phyloP scores from a whole-genome alignment of 2,797 vertebrate genomes.

The Semaprochilodus insignis region DNA sequence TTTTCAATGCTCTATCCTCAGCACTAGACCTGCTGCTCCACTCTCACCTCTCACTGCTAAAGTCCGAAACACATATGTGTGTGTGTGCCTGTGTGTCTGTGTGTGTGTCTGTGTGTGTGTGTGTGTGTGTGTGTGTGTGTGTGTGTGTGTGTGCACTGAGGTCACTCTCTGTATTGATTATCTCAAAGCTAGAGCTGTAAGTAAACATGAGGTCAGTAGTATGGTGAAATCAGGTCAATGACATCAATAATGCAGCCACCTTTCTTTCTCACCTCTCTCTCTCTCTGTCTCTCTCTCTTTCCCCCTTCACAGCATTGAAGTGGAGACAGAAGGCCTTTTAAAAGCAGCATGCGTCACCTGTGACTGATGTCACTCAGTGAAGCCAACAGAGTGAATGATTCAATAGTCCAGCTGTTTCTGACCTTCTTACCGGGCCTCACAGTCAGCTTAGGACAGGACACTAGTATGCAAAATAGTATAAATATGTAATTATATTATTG shows the following conservation, averaged over 20 bases:
- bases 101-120: slow-evolving; percentile 5
- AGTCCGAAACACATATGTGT: no score
- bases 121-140: slow-evolving; percentile 10
- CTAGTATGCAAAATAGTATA: background rate
- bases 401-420: background rate
- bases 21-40: background rate
- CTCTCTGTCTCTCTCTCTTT: background rate
- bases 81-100: slow-evolving; percentile 3
- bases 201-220: slow-evolving; percentile 42
- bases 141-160: background rate
- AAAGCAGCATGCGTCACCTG: background rate
- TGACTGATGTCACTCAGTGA: background rate
- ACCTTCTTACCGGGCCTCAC: background rate
- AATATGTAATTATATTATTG: background rate
- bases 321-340: background rate
- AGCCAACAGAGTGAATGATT: background rate
- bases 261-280: slow-evolving; percentile 27
- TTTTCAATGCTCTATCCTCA: background rate
- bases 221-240: slow-evolving; percentile 46
- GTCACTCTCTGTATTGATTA: slow-evolving; percentile 33
- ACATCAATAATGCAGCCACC: slow-evolving; percentile 57
- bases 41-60: background rate
- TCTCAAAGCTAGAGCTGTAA: slow-evolving; percentile 18
- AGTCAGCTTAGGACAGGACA: background rate
- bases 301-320: background rate